phyloP scores from a whole-genome alignment of 2,797 vertebrate species.

The Eulemur mongoz region DNA sequence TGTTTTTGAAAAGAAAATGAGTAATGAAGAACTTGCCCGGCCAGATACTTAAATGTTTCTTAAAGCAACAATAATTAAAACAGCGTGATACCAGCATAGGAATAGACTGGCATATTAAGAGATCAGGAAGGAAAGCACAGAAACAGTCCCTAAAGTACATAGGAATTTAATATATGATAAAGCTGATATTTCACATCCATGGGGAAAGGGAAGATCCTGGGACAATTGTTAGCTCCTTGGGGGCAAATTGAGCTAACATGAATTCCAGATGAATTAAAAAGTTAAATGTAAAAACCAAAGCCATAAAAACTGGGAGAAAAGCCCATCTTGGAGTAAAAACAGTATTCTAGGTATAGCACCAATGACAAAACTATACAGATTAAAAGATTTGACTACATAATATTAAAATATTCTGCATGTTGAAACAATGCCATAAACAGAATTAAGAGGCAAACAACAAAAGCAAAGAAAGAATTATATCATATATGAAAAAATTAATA shows the following conservation, averaged over 20 bases:
- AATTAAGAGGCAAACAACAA: neutral
- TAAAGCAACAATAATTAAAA: conserved; percentile 53
- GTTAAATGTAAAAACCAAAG: conserved; percentile 17
- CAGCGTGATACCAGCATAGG: neutral
- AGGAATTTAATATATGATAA: neutral
- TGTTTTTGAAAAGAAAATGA: neutral
- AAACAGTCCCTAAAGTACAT: neutral
- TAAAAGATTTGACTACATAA: neutral
- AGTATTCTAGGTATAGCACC: neutral
- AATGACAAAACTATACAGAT: neutral
- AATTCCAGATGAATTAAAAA: conserved; percentile 17
- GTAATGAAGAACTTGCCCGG: conserved; percentile 5
- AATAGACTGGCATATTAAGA: neutral
- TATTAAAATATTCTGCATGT: conserved; percentile 17
- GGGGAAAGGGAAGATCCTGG: neutral
- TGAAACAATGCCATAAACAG: neutral
- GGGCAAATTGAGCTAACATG: neutral
- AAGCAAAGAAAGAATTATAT: neutral
- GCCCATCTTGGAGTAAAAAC: neutral
- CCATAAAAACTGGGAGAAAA: conserved; percentile 4
- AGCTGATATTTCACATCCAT: neutral
- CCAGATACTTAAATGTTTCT: neutral
- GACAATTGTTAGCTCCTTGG: neutral
- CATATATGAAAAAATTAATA: neutral
- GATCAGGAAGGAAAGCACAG: neutral